These are phyloP conservation scores for Steatornis caripensis DNA, from an alignment of 2,113 vertebrate species.

Conservation along the genomic window DNA sequence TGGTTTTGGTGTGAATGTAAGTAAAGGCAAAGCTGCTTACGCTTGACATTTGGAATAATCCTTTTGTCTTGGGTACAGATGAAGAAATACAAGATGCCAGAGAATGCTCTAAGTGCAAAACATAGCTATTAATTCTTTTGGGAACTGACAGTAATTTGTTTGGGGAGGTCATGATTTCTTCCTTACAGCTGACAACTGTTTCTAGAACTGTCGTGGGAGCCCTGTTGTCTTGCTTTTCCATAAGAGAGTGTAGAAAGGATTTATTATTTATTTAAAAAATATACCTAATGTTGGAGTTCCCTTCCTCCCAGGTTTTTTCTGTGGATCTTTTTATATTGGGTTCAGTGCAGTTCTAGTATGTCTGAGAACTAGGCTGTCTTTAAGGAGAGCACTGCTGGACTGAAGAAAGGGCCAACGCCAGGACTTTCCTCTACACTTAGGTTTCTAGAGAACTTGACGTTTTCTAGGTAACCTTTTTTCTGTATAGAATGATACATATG, in stretches of 20 bases:
- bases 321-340: not conserved
- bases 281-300: not conserved
- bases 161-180: not conserved
- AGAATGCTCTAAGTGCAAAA: not conserved
- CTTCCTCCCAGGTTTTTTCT: not conserved
- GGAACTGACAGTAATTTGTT: not conserved
- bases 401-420: not conserved
- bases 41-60: not conserved
- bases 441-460: not conserved
- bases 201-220: not conserved
- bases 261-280: not conserved
- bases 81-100: not conserved
- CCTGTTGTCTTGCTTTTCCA: not conserved
- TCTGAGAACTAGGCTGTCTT: not conserved
- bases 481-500: fast-evolving
- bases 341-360: not conserved
- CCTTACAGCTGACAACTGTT: not conserved
- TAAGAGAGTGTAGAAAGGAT: not conserved
- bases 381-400: not conserved
- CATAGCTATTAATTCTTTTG: not conserved
- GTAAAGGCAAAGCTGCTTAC: not conserved
- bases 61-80: not conserved
- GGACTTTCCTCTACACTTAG: not conserved
- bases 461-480: not conserved
- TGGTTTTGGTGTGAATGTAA: not conserved